Base-by-base conservation (phyloP, 2,113 vertebrate species). In the Aramus guarauna region DNA sequence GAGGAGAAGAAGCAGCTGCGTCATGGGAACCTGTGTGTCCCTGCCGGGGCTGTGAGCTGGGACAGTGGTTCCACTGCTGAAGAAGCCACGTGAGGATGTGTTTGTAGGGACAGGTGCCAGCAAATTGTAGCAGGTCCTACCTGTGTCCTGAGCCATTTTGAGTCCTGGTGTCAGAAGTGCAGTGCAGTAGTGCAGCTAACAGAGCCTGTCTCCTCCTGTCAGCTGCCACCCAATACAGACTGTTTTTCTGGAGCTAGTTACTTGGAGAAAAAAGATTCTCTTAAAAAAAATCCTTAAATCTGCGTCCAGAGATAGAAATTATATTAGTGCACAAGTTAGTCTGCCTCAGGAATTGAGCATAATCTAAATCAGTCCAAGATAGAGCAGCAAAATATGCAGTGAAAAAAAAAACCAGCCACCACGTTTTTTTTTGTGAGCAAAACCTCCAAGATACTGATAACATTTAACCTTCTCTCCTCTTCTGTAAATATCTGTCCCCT, bases 1-100 rank as follows among this genome's bases (percentile, higher is more conserved):
- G 18, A 78, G 22, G 53, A 79, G 36, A 63, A 66, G 56, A 4
- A 72, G 11, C 6, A n/a, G 23, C 64, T 43, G 18, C 22, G 14
- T 39, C 1, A 1, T n/a, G 15, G 41, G 41, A 47, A 24, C 2
- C 18, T 62, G 13, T 5, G 4, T 24, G 17, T 41, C 29, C 34
- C 26, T 56, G 15, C 3, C 56, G 34, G 23, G 48, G 12, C 58
- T 60, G 16, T 34, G 81, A 67, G 20, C 32, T 59, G 71, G 18
- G 36, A 15, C 22, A n/a, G 43, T 18, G 79, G 14, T 13, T 87
- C 59, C 45, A 7, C 4, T 26, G 87, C 41, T 71, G 47, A 66
- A 64, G 15, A 41, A 66, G 3, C 30, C 66, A 43, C 0, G 0
- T 34, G n/a, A 59, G 16, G 53, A 24, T 37, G 27, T 1, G 5